Conservation (phyloP, 2,888 invertebrate genomes). For the Chymomyza caudatula region DNA sequence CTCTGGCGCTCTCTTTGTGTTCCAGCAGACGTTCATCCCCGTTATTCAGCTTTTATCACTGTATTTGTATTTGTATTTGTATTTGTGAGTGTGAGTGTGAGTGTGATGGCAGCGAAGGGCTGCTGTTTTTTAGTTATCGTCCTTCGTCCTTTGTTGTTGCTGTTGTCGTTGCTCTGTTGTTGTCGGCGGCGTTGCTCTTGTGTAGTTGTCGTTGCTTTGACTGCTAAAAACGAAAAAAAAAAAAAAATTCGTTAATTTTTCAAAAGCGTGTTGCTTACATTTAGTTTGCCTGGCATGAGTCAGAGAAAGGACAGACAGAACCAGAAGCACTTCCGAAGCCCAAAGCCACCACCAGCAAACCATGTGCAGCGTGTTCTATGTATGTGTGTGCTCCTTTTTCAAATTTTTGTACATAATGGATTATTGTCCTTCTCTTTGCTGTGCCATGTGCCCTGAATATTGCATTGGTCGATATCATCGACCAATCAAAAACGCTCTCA, state of each 20-base stretch:
- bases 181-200: constrained; percentile 37
- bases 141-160: constrained; percentile 47
- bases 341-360: constrained; percentile 23
- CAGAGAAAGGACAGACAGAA: constrained; percentile 55
- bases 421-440: constrained; percentile 72
- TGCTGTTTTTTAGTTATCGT: constrained; percentile 31
- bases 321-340: constrained; percentile 27
- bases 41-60: constrained; percentile 40
- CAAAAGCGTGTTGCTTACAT: constrained; percentile 39
- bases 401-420: constrained; percentile 76
- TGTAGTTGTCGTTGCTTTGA: constrained; percentile 41
- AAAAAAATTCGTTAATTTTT: constrained; percentile 40
- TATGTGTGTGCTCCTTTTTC: constrained; percentile 56
- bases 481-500: constrained; percentile 78
- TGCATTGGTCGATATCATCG: constrained; percentile 78
- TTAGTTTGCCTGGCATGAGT: constrained; percentile 23
- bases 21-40: constrained; percentile 66
- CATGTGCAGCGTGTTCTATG: constrained; percentile 1
- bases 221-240: constrained; percentile 31
- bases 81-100: constrained; percentile 16
- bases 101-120: constrained; percentile 45
- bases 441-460: constrained; percentile 71
- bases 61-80: constrained; percentile 20
- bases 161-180: constrained; percentile 59
- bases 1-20: constrained; percentile 59